Base-by-base conservation (phyloP, 2,113 vertebrate species). In the Jaculus jaculus region DNA sequence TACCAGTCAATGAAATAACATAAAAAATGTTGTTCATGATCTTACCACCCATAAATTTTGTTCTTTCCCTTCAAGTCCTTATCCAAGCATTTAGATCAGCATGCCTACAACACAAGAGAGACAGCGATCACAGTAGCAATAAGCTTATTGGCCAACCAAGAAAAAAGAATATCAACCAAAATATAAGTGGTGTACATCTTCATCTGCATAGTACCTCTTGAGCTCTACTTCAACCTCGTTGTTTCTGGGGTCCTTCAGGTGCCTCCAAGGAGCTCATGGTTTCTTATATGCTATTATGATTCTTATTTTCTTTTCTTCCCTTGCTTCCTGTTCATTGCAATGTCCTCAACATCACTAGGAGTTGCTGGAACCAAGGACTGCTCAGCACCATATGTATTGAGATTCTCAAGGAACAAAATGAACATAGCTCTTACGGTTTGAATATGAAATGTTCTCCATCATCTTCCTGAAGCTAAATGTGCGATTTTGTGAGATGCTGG, bases 11-110 rank as follows among this genome's bases (percentile, higher is more conserved):
- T 71, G 24, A 92, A 92, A 71, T 90, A 42, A 63, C 28, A 73
- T 82, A 69, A 92, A 85, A 54, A 90, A 69, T 91, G 78, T 32
- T 17, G 68, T 61, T 85, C 20, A 63, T 87, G 83, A 72, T 39
- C 26, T 7, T 66, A 63, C 16, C 82, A 5, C 21, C 47, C 34
- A 80, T 63, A 77, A 72, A 84, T 89, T 89, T 84, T 32, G 39
- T 3, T 69, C 1, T 60, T 88, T 94, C 51, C 28, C 30, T 79
- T 39, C 18, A 30, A 73, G 12, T 32, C 23, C 32, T 87, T 80
- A 58, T 63, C 2, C 75, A 58, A 51, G 34, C 20, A 47, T 26
- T 2, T 39, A 3, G 5, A n/a, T 28, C 13, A 1, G 17, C 18
- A 9, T 78, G 12, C 20, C 23, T 24, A 18, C 32, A 60, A 12